Evolutionary conservation across 2,888 invertebrate genomes (phyloP).

Genomic region (Micropterix aruncella): DNA sequence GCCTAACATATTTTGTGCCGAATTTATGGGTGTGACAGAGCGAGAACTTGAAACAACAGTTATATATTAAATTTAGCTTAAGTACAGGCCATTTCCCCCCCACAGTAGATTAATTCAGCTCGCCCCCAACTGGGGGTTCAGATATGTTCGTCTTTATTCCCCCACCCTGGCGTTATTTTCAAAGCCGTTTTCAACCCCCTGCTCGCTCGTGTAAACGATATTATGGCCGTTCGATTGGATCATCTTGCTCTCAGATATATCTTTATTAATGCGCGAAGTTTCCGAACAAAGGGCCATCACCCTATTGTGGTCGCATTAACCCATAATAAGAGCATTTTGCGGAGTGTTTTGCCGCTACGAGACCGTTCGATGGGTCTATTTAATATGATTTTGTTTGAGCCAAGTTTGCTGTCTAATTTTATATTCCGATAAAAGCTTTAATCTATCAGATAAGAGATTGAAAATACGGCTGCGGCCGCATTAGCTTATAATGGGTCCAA

Average conservation of each 20-base stretch:
- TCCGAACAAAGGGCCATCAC: background rate
- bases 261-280: background rate
- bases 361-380: no score
- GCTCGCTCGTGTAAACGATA: background rate
- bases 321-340: no score
- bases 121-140: background rate
- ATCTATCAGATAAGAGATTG: no score
- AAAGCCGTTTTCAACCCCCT: background rate
- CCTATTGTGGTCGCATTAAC: no score
- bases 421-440: no score
- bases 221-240: background rate
- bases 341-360: no score
- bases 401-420: no score
- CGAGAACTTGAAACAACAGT: background rate
- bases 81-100: background rate
- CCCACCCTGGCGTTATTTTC: background rate
- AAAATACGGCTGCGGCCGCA: no score
- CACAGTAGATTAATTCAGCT: background rate
- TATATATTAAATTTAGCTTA: background rate
- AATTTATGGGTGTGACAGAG: no score
- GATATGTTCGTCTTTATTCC: background rate
- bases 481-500: no score
- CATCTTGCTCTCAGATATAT: background rate
- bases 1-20: no score
- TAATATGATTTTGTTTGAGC: no score